Percentiles rank a stretch among this genome's conserved stretches.
Conservation (phyloP, 2,797 vertebrate genomes). For the Poeciliopsis gracilis region DNA sequence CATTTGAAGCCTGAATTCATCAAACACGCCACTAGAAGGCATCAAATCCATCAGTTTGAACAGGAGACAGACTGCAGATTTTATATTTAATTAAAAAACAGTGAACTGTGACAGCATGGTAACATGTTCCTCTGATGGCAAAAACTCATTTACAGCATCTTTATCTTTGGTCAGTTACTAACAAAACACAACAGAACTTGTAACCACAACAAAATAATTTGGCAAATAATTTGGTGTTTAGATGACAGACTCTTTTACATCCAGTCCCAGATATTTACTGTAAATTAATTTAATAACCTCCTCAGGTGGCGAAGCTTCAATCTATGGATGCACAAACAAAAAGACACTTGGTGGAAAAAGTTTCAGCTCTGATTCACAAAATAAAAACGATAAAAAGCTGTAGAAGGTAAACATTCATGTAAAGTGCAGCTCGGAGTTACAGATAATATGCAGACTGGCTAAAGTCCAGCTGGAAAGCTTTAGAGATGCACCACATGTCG, state of each 20-base stretch:
- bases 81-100: slow-evolving; percentile 40
- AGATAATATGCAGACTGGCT: background rate
- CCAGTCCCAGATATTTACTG: background rate
- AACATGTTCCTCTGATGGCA: slow-evolving; percentile 16
- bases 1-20: background rate
- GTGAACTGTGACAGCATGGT: background rate
- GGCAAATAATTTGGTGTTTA: background rate
- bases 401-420: background rate
- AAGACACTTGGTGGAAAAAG: background rate
- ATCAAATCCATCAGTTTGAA: background rate
- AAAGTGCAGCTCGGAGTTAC: background rate
- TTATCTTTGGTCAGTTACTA: background rate
- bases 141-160: background rate
- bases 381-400: background rate
- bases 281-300: background rate
- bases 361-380: background rate
- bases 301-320: background rate
- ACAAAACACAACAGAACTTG: background rate
- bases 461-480: background rate
- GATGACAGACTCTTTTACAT: background rate
- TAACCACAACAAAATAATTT: slow-evolving; percentile 8
- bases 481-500: background rate
- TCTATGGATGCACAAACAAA: background rate
- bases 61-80: background rate
- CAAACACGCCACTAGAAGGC: background rate